Percentiles rank a stretch among this genome's conserved stretches.
phyloP scores from a whole-genome alignment of 2,888 invertebrate genomes.

The Noctua comes region DNA sequence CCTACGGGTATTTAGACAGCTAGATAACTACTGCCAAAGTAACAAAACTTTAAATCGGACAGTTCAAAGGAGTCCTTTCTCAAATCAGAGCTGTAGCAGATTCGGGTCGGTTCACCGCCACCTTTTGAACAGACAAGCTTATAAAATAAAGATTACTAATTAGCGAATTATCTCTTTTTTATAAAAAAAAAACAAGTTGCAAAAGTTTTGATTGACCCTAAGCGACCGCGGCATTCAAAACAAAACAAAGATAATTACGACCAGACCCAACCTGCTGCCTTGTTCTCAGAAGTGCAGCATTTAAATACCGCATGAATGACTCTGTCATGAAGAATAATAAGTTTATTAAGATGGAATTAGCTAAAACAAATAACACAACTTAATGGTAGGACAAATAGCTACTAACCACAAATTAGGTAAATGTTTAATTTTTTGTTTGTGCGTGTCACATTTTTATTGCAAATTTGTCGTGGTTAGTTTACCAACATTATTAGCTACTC shows the following conservation, averaged over 20 bases:
- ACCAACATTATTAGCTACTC: neutral
- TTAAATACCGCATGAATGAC: conserved; percentile 52
- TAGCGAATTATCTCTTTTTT: conserved; percentile 26
- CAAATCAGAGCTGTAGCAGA: neutral
- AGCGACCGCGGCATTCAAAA: conserved; percentile 30
- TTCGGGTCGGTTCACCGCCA: neutral
- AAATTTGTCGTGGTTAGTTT: neutral
- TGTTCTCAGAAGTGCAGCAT: conserved; percentile 46
- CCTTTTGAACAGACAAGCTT: neutral
- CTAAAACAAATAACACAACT: conserved; percentile 19
- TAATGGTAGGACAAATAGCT: neutral
- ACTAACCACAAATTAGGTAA: conserved; percentile 6
- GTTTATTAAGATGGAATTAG: conserved; percentile 19
- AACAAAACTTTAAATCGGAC: neutral
- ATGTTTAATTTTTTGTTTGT: neutral
- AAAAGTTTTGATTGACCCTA: conserved; percentile 49
- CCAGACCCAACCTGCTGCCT: conserved; percentile 12
- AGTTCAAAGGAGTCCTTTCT: neutral
- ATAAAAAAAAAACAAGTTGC: neutral
- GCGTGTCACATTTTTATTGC: neutral
- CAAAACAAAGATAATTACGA: conserved; percentile 43
- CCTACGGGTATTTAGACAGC: neutral
- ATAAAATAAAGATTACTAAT: conserved; percentile 34
- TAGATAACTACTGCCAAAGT: neutral
- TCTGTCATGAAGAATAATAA: conserved; percentile 24